Conservation (phyloP, 2,888 invertebrate genomes). For the Limnephilus auricula region DNA sequence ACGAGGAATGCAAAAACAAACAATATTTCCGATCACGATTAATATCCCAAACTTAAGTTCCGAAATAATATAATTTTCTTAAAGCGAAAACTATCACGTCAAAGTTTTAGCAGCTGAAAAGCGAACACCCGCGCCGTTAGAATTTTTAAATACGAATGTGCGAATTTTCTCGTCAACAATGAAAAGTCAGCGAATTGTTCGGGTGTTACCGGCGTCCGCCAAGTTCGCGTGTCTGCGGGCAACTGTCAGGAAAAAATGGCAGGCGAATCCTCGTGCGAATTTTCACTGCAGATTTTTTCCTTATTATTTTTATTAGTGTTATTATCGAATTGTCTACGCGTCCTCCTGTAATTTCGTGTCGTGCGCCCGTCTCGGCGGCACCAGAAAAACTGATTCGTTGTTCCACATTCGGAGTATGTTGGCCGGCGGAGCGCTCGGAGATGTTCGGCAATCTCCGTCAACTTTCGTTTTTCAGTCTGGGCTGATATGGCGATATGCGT, state of each 20-base stretch:
- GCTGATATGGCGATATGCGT: conserved; percentile 67
- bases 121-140: conserved; percentile 37
- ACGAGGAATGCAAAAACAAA: conserved; percentile 5
- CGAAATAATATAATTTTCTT: background rate
- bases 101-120: background rate
- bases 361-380: conserved; percentile 72
- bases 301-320: conserved; percentile 40
- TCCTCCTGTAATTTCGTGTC: conserved; percentile 49
- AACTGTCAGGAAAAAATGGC: conserved; percentile 56
- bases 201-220: conserved; percentile 41
- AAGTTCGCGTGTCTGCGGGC: conserved; percentile 41
- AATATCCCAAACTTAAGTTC: background rate
- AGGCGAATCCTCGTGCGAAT: conserved; percentile 55
- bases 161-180: conserved; percentile 39
- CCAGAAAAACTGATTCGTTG: conserved; percentile 76
- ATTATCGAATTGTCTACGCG: conserved; percentile 52
- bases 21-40: background rate
- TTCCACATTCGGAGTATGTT: conserved; percentile 81
- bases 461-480: conserved; percentile 77
- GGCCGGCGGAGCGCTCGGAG: conserved; percentile 71
- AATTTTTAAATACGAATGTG: background rate
- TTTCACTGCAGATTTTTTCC: conserved; percentile 51
- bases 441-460: conserved; percentile 74
- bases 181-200: background rate
- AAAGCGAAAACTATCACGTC: background rate